These are phyloP conservation scores for Hoplias malabaricus DNA, from an alignment of 2,113 vertebrate genomes.

Conservation along the genomic window DNA sequence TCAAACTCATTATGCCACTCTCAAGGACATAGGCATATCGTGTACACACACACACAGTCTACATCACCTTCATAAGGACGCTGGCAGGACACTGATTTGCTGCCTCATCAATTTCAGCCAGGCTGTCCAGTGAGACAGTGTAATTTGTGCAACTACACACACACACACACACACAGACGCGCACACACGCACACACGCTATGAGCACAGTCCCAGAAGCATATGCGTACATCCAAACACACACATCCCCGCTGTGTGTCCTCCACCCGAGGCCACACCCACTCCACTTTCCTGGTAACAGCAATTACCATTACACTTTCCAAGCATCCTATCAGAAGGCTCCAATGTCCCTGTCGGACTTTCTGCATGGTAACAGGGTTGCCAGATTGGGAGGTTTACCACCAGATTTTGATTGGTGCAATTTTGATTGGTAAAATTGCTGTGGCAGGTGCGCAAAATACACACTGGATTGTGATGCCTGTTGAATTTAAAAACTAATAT, in stretches of 20 bases:
- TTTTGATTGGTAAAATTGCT: too few species aligned
- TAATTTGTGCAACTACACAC: slow-evolving; percentile 36
- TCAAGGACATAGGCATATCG: slow-evolving; percentile 42
- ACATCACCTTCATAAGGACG: slow-evolving; percentile 75
- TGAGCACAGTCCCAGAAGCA: neutral
- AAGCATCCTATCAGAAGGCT: slow-evolving; percentile 55
- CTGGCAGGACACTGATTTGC: slow-evolving; percentile 72
- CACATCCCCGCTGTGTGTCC: slow-evolving; percentile 54
- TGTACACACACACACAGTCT: slow-evolving; percentile 35
- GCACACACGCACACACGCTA: neutral
- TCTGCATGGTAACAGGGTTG: slow-evolving; percentile 55
- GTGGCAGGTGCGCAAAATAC: too few species aligned
- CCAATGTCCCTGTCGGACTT: slow-evolving; percentile 1
- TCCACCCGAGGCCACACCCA: slow-evolving; percentile 70
- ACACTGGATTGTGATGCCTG: too few species aligned
- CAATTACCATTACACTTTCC: slow-evolving; percentile 54
- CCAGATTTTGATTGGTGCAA: too few species aligned
- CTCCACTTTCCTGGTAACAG: slow-evolving; percentile 61
- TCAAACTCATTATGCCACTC: slow-evolving; percentile 10
- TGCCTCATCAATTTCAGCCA: slow-evolving; percentile 74
- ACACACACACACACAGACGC: slow-evolving; percentile 5
- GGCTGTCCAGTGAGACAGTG: slow-evolving; percentile 65
- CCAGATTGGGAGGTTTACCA: too few species aligned
- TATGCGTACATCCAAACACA: neutral
- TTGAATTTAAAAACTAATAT: too few species aligned